phyloP scores from a whole-genome alignment of 2,113 vertebrate genomes.

The Laticauda colubrina region DNA sequence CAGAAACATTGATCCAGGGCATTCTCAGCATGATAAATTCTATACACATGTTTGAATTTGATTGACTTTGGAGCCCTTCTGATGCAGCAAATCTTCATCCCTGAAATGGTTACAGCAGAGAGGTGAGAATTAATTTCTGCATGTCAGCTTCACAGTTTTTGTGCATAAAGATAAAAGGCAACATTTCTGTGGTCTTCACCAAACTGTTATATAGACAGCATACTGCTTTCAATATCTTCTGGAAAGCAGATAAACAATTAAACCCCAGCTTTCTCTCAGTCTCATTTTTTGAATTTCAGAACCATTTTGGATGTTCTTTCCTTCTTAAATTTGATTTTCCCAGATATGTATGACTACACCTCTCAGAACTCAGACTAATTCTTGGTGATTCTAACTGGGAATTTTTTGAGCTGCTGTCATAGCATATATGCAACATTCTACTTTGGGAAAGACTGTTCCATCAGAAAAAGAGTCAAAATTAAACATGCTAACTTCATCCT shows the following conservation, averaged over 20 bases:
- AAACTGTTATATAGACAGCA: background rate
- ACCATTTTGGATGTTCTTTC: background rate
- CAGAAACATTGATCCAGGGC: conserved; percentile 32
- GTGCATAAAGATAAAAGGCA: background rate
- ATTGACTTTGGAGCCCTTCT: conserved; percentile 3
- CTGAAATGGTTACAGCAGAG: conserved; percentile 37
- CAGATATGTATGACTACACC: background rate
- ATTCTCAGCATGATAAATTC: background rate
- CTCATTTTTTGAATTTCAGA: conserved; percentile 23
- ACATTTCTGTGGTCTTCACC: background rate
- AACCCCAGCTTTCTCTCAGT: background rate
- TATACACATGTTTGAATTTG: conserved; percentile 27
- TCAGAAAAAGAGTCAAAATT: background rate
- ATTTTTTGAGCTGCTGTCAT: background rate
- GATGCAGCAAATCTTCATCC: conserved; percentile 39
- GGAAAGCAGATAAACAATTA: background rate
- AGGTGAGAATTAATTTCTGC: conserved; percentile 22
- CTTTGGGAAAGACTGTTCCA: background rate
- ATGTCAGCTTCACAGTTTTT: conserved; percentile 19
- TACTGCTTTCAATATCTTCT: background rate
- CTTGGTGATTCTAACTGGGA: background rate
- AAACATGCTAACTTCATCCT: background rate
- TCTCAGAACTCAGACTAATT: background rate
- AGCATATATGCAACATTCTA: background rate
- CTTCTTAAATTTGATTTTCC: background rate